Base-by-base conservation (phyloP, 2,113 vertebrate species). In the Macroglossus sobrinus region DNA sequence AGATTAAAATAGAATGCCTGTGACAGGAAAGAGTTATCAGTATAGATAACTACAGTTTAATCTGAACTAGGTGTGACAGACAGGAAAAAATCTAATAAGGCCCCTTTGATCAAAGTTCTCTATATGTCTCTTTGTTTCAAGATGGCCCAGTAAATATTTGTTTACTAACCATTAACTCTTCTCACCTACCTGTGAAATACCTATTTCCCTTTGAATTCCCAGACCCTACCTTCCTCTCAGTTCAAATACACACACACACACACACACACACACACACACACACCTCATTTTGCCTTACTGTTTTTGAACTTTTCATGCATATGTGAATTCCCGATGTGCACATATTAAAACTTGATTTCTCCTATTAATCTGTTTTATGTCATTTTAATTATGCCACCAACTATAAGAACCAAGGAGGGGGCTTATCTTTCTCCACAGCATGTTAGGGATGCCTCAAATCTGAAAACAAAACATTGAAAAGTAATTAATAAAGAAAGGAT, bases 401-500 rank as follows among this genome's bases (percentile, higher is more conserved):
- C 4, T 55, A 59, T 80, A 80, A 59, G 35, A 80, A 57, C 35
- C 22, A 24, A 57, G 14, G 53, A 50, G 35, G 14, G 43, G 71
- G 12, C 26, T 57, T 59, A 15, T 24, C 53, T 35, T 79, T 2
- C 24, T 15, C 24, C 8, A 26, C 35, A 40, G 53, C 38, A 5
- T 21, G 11, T 68, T 81, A 91, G 55, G 22, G 91, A n/a, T 79
- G 33, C 7, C 59, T 91, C 82, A 82, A 71, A 74, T 78, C 19
- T 61, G 47, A 86, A 79, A 78, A 84, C 16, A 92, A 74, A 76
- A 66, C 14, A 68, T 28, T 94, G 26, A 95, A 75, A 85, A 55
- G 22, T 38, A 90, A 66, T 84, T 66, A 40, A 93, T 43, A 87
- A 92, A 87, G 35, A 94, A 94, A 93, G n/a, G 50, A 35, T n/a